Evolutionary conservation across 1,140 invertebrate species (phyloP), one percentile per base, ranked within the genome.

Genomic region (Cylas formicarius): DNA sequence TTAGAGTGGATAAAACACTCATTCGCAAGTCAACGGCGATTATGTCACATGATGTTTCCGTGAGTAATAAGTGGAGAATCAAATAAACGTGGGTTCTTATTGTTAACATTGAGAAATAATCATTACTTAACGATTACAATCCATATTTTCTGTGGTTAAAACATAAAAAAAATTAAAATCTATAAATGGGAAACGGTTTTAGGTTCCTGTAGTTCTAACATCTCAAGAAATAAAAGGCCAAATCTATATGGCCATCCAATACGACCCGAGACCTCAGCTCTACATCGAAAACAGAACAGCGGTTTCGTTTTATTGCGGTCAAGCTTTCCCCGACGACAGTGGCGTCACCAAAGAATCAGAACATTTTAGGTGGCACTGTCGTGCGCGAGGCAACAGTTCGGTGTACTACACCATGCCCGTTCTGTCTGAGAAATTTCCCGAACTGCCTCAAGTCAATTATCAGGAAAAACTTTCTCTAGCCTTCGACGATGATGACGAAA

Each of bases 241-340:
- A 28, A 69, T 69, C 0, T 81, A 72, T 44, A 60, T 82, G 23
- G 69, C 74, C 17, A 61, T 80, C 20, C 70, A 77, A 50, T 55
- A 63, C 29, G 78, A 83, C 56, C 52, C 67, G 8, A 66, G 73
- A 58, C 80, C 80, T 5, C 63, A 65, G 49, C 41, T 63, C 8
- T 49, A 59, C 11, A 61, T 62, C 7, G 58, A 63, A 54, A 66
- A 67, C 44, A 53, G 50, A 43, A 58, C 53, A 24, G 50, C 49
- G 8, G 42, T 50, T 9, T 42, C 35, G 29, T 55, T 66, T 37
- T 61, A 44, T 31, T 65, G 56, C 42, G 58, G 49, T 2, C 57
- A 66, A 44, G 55, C 50, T 23, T 27, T 55, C 16, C 38, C 39
- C 1, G 42, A 39, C 19, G 51, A 55, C 7, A 28, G 38, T 19